phyloP scores from a whole-genome alignment of 2,113 vertebrate genomes.

The Atherinomorus stipes region DNA sequence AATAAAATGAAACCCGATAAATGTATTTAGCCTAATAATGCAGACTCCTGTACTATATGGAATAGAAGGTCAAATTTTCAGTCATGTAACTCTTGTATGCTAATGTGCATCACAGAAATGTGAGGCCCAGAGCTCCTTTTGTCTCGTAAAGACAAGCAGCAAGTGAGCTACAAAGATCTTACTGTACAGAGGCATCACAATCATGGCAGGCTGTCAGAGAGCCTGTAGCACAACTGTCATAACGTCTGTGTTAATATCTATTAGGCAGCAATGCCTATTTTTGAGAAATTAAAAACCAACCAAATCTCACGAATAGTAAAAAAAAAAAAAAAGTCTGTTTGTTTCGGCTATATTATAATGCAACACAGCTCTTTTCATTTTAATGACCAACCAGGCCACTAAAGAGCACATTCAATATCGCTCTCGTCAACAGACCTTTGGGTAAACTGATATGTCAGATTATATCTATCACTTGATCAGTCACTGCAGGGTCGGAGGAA shows the following conservation, averaged over 20 bases:
- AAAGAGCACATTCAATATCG: constrained; percentile 42
- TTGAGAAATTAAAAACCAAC: no score
- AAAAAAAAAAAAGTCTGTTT: not conserved
- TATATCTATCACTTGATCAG: constrained; percentile 57
- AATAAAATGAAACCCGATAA: not conserved
- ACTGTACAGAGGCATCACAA: constrained; percentile 16
- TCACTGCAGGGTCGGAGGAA: constrained; percentile 46
- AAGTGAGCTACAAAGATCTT: constrained; percentile 14
- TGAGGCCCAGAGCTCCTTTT: constrained; percentile 30
- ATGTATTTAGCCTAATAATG: not conserved
- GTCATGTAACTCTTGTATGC: not conserved
- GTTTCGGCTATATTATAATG: constrained; percentile 12
- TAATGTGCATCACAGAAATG: constrained; percentile 16
- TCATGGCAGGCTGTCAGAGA: constrained; percentile 8
- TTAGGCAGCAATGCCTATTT: not conserved
- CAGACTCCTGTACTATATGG: not conserved
- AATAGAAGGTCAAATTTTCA: no score
- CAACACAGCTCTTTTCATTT: constrained; percentile 16
- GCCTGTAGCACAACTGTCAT: not conserved
- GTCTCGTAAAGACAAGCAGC: constrained; percentile 3
- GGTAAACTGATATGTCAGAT: constrained; percentile 55
- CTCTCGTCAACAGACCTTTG: constrained; percentile 26
- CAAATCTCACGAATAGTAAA: not conserved
- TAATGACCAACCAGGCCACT: constrained; percentile 35
- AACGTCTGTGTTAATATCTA: not conserved